Percentiles rank a stretch among this genome's conserved stretches.
These are phyloP conservation scores for Drosophila neonasuta DNA, from an alignment of 2,888 invertebrate species.

Conservation along the genomic window DNA sequence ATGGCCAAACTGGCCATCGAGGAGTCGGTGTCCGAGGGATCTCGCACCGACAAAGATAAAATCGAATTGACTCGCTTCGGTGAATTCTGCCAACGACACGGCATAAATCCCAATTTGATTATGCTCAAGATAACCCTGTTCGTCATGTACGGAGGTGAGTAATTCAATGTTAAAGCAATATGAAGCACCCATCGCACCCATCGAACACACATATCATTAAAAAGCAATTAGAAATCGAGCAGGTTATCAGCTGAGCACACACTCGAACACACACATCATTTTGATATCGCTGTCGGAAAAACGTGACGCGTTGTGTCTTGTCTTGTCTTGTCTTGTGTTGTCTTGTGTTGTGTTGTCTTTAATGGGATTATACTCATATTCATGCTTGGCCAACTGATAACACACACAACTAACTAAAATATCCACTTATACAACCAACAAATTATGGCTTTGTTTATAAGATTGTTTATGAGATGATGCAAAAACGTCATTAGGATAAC, in stretches of 20 bases:
- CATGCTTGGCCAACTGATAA: slow-evolving; percentile 18
- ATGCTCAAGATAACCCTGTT: slow-evolving; percentile 92
- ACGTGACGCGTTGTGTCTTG: slow-evolving; percentile 12
- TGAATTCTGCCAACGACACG: slow-evolving; percentile 83
- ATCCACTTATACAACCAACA: slow-evolving; percentile 3
- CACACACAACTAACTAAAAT: not conserved
- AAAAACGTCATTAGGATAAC: slow-evolving; percentile 11
- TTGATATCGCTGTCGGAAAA: slow-evolving; percentile 19
- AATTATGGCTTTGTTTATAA: slow-evolving; percentile 20
- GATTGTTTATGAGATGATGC: slow-evolving; percentile 2
- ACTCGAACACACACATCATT: not conserved
- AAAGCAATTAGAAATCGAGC: slow-evolving; percentile 54
- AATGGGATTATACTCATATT: slow-evolving; percentile 4
- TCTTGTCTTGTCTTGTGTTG: not conserved
- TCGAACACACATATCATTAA: slow-evolving; percentile 45
- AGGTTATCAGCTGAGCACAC: not conserved
- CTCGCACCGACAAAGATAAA: slow-evolving; percentile 73
- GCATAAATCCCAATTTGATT: slow-evolving; percentile 89
- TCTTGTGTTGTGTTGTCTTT: not conserved
- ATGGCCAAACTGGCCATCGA: slow-evolving; percentile 82
- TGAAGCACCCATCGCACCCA: not conserved
- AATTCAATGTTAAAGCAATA: not conserved
- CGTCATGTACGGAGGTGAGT: slow-evolving; percentile 90
- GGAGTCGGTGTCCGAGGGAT: slow-evolving; percentile 68
- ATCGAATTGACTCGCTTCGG: slow-evolving; percentile 78